Evolutionary conservation across 2,797 vertebrate genomes (phyloP), one percentile per base, ranked within the genome.

Genomic region (Acanthurus leucopareius): DNA sequence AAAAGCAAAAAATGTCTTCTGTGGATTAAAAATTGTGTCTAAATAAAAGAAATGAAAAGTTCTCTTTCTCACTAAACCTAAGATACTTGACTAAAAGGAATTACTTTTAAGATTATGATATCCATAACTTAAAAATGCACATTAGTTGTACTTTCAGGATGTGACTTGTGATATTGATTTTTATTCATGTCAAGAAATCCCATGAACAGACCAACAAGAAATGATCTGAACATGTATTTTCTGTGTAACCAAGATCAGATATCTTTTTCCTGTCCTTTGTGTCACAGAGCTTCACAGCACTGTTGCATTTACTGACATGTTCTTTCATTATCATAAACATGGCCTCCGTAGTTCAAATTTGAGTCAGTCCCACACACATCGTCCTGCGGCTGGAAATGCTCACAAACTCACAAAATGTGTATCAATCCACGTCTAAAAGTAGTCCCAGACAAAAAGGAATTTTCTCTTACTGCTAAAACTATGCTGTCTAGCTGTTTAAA

Each of bases 301-400:
- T 38, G 28, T 57, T 57, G 56, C 57, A 48, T 9, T 10, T 11
- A 7, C 19, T 25, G 14, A 11, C 13, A 7, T 49, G 32, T 49
- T 60, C n/a, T 1, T 25, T 51, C 51, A n/a, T 60, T 52, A 61
- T 20, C 40, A 42, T 19, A 19, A 70, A 70, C 32, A 51, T 42
- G 10, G 40, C 17, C 17, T 44, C 13, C 20, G 19, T 4, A 62
- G 17, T 73, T 53, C 22, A 32, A 62, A 19, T 64, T 56, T 22
- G 49, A 73, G 7, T 56, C 14, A 20, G 9, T 44, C 6, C 13
- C 38, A 62, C 42, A 48, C 2, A 19, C 28, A 57, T 16, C 7
- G 6, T 57, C 60, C n/a, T 14, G 28, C 45, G n/a, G 52, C 32
- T 4, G 3, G 13, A 44, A 32, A 60, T 19, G 45, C 35, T 44